phyloP scores from a whole-genome alignment of 2,888 invertebrate genomes.

The Germaria angustata region DNA sequence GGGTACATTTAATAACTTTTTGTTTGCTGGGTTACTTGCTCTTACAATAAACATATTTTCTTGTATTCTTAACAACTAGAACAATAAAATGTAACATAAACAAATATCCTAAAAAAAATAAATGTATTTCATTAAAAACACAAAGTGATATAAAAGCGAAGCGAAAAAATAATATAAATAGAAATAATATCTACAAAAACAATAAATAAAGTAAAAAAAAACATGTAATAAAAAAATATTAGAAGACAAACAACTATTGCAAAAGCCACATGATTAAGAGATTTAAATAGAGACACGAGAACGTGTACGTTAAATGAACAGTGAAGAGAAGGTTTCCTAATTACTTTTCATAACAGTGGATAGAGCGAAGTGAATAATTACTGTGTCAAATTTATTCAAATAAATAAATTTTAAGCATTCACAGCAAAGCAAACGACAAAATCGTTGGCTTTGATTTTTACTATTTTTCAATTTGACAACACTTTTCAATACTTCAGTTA shows the following conservation, averaged over 20 bases:
- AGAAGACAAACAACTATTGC: constrained; percentile 38
- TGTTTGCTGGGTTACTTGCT: not conserved
- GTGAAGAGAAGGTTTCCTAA: not conserved
- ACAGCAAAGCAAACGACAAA: no score
- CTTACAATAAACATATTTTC: constrained; percentile 14
- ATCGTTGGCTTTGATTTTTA: no score
- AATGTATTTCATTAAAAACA: constrained; percentile 39
- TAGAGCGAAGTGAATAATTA: not conserved
- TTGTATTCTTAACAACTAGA: constrained; percentile 27
- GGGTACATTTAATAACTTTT: no score
- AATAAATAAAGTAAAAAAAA: not conserved
- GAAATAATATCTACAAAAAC: not conserved
- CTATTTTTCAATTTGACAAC: no score
- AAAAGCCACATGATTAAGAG: constrained; percentile 8
- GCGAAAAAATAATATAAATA: constrained; percentile 12
- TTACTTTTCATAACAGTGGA: constrained; percentile 1
- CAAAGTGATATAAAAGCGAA: constrained; percentile 17
- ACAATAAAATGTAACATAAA: not conserved
- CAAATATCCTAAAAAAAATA: constrained; percentile 21
- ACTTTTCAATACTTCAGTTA: no score
- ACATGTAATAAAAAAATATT: constrained; percentile 29
- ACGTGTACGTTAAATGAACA: not conserved
- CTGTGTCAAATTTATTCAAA: no score
- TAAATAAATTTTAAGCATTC: no score
- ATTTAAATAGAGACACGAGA: not conserved